Conservation (phyloP, 2,888 invertebrate genomes). For the Lordiphosa andalusiaca region DNA sequence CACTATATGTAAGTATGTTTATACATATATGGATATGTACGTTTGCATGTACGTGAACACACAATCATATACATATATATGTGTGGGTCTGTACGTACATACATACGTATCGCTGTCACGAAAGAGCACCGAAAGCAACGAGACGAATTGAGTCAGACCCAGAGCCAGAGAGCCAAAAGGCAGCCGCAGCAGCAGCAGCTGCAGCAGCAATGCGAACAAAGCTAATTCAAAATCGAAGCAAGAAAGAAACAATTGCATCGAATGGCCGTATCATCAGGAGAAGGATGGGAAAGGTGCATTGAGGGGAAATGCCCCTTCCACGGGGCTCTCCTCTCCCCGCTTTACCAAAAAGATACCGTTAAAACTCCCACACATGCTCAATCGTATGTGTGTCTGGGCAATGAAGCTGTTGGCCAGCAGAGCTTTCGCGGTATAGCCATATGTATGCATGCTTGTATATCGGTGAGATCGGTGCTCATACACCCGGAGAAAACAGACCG, state of each 20-base stretch:
- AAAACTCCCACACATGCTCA: not conserved
- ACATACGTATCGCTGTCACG: conserved; percentile 24
- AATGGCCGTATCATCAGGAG: conserved; percentile 1
- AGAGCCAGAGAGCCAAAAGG: conserved; percentile 25
- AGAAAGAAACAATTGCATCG: conserved; percentile 26
- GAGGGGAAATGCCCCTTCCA: not conserved
- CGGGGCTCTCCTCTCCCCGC: not conserved
- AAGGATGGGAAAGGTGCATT: not conserved
- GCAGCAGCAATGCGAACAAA: conserved; percentile 22
- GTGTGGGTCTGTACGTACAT: not conserved
- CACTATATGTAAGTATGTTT: conserved; percentile 7
- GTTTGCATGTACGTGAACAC: conserved; percentile 2
- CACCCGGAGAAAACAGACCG: no score
- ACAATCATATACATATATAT: conserved; percentile 2
- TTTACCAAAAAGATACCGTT: conserved; percentile 1
- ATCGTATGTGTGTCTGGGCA: no score
- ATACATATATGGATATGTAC: conserved; percentile 1
- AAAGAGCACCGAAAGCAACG: conserved; percentile 30
- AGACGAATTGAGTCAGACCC: conserved; percentile 34
- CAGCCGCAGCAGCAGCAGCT: conserved; percentile 21
- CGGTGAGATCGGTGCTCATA: no score
- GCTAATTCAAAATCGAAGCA: conserved; percentile 35
- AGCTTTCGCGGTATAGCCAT: no score
- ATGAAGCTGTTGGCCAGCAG: no score
- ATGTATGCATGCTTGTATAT: no score